These are phyloP conservation scores for Chionodraco myersi DNA, from an alignment of 2,113 vertebrate genomes.

Conservation along the genomic window DNA sequence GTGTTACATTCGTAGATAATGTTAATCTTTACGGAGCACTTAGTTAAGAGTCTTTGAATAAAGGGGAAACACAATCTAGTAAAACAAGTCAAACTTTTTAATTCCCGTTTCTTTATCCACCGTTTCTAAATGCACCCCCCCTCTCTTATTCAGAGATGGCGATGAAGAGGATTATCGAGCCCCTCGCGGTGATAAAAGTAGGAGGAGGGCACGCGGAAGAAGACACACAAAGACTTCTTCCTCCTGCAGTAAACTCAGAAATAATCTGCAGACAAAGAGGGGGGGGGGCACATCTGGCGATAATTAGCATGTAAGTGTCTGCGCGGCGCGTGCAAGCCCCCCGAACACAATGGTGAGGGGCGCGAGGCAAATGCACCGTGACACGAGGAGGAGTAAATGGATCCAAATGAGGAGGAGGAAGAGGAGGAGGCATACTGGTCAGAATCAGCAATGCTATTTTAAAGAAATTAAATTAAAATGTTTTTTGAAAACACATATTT, in stretches of 20 bases:
- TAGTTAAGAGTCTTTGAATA: too few relatives aligned
- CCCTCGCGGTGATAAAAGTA: not conserved
- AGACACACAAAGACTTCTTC: slow-evolving; percentile 59
- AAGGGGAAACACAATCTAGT: too few relatives aligned
- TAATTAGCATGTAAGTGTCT: slow-evolving; percentile 81
- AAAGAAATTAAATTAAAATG: too few relatives aligned
- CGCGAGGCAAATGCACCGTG: slow-evolving; percentile 61
- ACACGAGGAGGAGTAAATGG: slow-evolving; percentile 56
- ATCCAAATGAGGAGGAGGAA: not conserved
- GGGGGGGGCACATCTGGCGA: slow-evolving; percentile 78
- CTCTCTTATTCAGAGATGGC: not conserved
- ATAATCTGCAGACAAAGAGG: slow-evolving; percentile 69
- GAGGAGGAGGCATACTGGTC: too few relatives aligned
- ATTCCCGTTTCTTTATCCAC: not conserved
- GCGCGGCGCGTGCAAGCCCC: slow-evolving; percentile 55
- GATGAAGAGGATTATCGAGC: too few relatives aligned
- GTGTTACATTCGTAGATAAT: too few relatives aligned
- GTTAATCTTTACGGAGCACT: too few relatives aligned
- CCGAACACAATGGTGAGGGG: slow-evolving; percentile 39
- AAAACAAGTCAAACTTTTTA: not conserved
- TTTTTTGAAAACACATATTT: too few relatives aligned
- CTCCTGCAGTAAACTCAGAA: slow-evolving; percentile 74
- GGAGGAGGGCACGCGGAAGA: slow-evolving; percentile 16
- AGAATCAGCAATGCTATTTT: too few relatives aligned
- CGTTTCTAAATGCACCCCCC: not conserved